phyloP scores from a whole-genome alignment of 2,113 vertebrate species.

The Microtus richardsoni region DNA sequence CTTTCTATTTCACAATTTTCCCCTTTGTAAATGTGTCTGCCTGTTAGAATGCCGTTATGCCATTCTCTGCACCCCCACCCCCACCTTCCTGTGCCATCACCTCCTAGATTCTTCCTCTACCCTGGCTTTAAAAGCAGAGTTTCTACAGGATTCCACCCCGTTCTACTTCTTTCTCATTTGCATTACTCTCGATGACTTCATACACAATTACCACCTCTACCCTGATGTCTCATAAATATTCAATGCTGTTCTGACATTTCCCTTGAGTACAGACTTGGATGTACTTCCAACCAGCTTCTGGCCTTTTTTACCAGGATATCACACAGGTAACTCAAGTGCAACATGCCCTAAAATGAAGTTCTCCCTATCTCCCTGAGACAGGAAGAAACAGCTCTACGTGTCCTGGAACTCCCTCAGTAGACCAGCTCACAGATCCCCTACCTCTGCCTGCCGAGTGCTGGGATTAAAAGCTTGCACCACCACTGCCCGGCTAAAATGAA shows the following conservation, averaged over 20 bases:
- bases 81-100: background rate
- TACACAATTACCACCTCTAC: slow-evolving; percentile 12
- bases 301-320: background rate
- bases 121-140: background rate
- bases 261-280: slow-evolving; percentile 32
- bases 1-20: background rate
- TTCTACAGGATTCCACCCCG: background rate
- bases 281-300: background rate
- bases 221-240: slow-evolving; percentile 45
- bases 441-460: too few species aligned
- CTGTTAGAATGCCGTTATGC: background rate
- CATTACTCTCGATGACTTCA: slow-evolving; percentile 29
- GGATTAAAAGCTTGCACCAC: too few species aligned
- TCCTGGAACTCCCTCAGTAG: too few species aligned
- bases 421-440: too few species aligned
- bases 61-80: background rate
- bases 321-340: slow-evolving; percentile 50
- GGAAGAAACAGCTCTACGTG: too few species aligned
- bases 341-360: slow-evolving; percentile 15
- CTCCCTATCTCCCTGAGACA: too few species aligned
- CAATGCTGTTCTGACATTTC: background rate
- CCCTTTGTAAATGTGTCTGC: background rate
- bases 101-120: background rate
- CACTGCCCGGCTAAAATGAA: background rate
- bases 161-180: slow-evolving; percentile 46